These are phyloP conservation scores for Alauda arvensis DNA, from an alignment of 2,797 vertebrate genomes.

Conservation along the genomic window DNA sequence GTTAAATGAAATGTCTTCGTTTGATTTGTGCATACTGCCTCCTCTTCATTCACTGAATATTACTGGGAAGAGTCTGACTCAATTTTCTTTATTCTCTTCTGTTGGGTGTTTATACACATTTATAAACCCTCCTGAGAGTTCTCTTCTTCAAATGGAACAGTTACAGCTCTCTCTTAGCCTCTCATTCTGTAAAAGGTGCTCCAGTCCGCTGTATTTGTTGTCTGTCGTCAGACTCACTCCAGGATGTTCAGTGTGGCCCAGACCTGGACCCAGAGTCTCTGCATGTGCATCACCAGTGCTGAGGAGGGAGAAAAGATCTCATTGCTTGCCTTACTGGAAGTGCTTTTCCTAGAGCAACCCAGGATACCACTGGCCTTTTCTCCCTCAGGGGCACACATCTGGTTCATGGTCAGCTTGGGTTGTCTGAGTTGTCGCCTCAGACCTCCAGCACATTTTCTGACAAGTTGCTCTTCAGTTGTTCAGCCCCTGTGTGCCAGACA, in stretches of 20 bases:
- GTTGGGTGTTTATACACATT: background rate
- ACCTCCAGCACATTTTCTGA: background rate
- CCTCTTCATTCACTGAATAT: background rate
- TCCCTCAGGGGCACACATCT: background rate
- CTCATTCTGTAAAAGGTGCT: background rate
- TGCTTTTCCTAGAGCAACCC: background rate
- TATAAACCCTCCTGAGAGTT: background rate
- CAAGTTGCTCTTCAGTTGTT: background rate
- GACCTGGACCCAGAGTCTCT: background rate
- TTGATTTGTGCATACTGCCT: background rate
- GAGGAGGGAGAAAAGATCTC: background rate
- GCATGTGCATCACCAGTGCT: background rate
- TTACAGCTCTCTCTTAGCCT: background rate
- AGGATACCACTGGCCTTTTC: background rate
- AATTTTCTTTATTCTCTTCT: background rate
- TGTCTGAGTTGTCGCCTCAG: background rate
- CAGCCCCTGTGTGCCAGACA: background rate
- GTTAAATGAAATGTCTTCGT: background rate
- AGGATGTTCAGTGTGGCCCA: background rate
- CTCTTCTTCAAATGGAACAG: background rate
- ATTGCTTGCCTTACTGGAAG: background rate
- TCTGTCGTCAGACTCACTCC: background rate
- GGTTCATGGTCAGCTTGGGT: background rate
- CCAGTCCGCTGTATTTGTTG: background rate
- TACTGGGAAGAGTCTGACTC: background rate